Evolutionary conservation across 2,113 vertebrate genomes (phyloP), one percentile per base, ranked within the genome.

Genomic region (Mobula birostris): DNA sequence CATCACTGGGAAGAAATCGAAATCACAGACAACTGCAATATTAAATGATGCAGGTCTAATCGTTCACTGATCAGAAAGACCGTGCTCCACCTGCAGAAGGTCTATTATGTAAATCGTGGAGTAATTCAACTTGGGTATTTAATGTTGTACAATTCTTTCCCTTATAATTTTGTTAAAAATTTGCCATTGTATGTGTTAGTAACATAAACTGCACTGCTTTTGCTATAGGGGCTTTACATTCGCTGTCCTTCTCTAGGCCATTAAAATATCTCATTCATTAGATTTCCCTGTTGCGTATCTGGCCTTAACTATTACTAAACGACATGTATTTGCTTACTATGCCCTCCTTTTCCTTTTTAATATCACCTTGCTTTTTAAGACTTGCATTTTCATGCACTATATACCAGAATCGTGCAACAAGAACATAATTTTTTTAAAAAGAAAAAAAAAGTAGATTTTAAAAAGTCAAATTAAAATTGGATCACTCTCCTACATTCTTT

Each of bases 101-200:
- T 93, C 21, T 76, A 76, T 93, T 40, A 56, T 19, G 91, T 93
- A 70, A 93, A 76, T 74, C 74, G 91, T 93, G 91, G 91, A 93
- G 91, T 74, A 56, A 74, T 93, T 93, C 91, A 93, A 76, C 91
- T 93, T 93, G 5, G 91, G 91, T 93, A 93, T 93, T 93, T 93
- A 93, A 93, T 93, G 91, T 93, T 93, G 91, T 93, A 93, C 70
- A 93, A 93, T 93, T 74, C 91, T 93, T 93, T 93, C 70, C 91
- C n/a, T 91, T 83, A 66, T 74, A 93, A 74, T 56, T 76, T 93
- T 93, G 58, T 72, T 93, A 7, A 48, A 66, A 93, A 93, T 74
- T 93, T 93, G 91, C 91, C 91, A 74, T 93, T 74, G 91, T 74
- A 93, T 74, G 91, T 74, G 70, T 93, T 93, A 93, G 91, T 14